A percentile compares a stretch with the other conserved stretches of the same genome.
Evolutionary conservation across 2,113 vertebrate species (phyloP).

Genomic region (Oncorhynchus nerka): DNA sequence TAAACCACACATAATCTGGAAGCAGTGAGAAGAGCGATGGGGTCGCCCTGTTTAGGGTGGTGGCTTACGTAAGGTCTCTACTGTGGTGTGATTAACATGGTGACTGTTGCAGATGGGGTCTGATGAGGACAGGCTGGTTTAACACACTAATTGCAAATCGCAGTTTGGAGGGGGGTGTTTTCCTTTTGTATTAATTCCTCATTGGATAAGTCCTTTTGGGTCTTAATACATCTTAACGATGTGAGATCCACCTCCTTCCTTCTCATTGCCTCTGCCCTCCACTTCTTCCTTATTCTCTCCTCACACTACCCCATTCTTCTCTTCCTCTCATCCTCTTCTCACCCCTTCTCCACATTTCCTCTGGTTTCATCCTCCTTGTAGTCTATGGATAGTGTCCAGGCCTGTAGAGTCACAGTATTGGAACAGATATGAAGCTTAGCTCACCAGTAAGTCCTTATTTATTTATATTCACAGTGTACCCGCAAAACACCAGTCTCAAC

Average conservation of each 20-base stretch:
- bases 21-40: slow-evolving; percentile 20
- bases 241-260: not conserved
- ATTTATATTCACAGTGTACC: too few species aligned
- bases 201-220: too few species aligned
- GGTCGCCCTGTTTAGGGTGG: slow-evolving; percentile 28
- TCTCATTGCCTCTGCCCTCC: not conserved
- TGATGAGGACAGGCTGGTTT: not conserved
- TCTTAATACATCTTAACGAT: not conserved
- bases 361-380: not conserved
- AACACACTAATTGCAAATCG: not conserved
- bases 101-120: slow-evolving; percentile 24
- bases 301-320: too few species aligned
- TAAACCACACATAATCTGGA: slow-evolving; percentile 16
- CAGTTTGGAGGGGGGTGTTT: not conserved
- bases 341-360: not conserved
- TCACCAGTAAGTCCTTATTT: not conserved
- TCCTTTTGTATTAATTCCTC: too few species aligned
- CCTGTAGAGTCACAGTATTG: not conserved
- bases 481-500: too few species aligned
- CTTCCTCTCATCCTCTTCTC: not conserved
- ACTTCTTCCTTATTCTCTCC: not conserved
- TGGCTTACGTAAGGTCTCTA: slow-evolving; percentile 30
- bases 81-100: slow-evolving; percentile 40
- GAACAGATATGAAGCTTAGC: too few species aligned
- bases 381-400: too few species aligned